Base-by-base conservation (phyloP, 64 coral and sea anemone species). In the Actinia tenebrosa region DNA sequence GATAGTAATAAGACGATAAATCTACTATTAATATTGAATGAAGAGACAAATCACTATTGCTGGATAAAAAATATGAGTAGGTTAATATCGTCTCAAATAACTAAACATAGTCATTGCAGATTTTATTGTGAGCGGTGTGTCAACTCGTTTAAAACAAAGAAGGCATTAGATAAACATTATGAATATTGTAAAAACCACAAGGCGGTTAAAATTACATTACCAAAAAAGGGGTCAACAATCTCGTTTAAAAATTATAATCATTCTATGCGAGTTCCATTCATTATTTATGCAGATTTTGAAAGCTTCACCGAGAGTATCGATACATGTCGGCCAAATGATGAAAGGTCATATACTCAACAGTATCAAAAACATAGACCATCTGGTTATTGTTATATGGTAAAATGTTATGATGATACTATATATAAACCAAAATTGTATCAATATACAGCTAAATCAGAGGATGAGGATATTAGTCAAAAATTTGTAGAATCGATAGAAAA, bases 321-420 rank as follows among this genome's bases (percentile, higher is more conserved):
- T 16, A 64, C 60, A 8, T 58, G 81, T 22, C 0, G 10, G 0
- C 80, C 64, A 77, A n/a, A 77, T 69, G 58, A 75, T 17, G n/a
- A 10, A 0, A 84, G 78, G 3, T 77, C 81, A 27, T 84, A 44
- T 19, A 89, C 88, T 45, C 75, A 84, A 45, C 61, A 56, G 75
- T 89, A 89, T 5, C 88, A 89, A 27, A 72, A 43, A n/a, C 88
- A 89, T 26, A 75, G 56, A 56, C 88, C 88, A 58, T 89, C 59
- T 8, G 88, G 80, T 0, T 89, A 83, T 16, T 75, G 81, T 27
- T 84, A 84, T 53, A 23, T 84, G 26, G 62, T 89, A 3, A 89
- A 89, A 30, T 89, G 88, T 16, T 89, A 62, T 89, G 88, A 89
- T 56, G 88, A 89, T 52, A 42, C 75, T 5, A n/a, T 88, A 56